phyloP scores from a whole-genome alignment of 2,797 vertebrate genomes.

The Acanthis flammea region DNA sequence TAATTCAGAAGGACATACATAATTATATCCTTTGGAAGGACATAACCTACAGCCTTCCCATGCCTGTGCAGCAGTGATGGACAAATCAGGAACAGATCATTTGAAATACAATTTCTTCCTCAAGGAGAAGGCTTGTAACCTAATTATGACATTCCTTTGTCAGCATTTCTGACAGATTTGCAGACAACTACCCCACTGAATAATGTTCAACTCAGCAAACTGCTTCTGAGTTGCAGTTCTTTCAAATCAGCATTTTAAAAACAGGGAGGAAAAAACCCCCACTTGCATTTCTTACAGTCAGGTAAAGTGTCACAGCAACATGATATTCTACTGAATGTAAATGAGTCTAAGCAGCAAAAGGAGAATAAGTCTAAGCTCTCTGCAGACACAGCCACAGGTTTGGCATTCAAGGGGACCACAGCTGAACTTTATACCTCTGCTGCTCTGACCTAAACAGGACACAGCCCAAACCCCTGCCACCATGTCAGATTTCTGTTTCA shows the following conservation, averaged over 20 bases:
- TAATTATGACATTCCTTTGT: background rate
- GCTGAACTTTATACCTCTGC: background rate
- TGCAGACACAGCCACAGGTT: background rate
- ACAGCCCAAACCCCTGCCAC: background rate
- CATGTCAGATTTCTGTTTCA: background rate
- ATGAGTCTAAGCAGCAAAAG: constrained; percentile 2
- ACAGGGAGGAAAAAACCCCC: fast-evolving
- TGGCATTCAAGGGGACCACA: background rate
- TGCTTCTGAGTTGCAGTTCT: background rate
- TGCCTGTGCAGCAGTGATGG: fast-evolving
- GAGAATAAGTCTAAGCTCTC: background rate
- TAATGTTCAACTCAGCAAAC: background rate
- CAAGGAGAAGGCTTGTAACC: background rate
- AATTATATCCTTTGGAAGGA: background rate
- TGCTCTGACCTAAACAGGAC: background rate
- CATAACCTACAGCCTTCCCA: background rate
- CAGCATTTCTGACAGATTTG: background rate
- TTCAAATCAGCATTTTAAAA: constrained; percentile 28
- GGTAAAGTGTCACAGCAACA: background rate
- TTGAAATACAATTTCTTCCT: background rate
- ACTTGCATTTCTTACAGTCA: background rate
- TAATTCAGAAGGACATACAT: background rate
- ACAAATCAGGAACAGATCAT: background rate
- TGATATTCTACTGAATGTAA: background rate
- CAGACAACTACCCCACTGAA: background rate